A percentile compares a stretch with the other conserved stretches of the same genome.
phyloP scores from a whole-genome alignment of 2,888 invertebrate genomes.

The Lochmaea crataegi region DNA sequence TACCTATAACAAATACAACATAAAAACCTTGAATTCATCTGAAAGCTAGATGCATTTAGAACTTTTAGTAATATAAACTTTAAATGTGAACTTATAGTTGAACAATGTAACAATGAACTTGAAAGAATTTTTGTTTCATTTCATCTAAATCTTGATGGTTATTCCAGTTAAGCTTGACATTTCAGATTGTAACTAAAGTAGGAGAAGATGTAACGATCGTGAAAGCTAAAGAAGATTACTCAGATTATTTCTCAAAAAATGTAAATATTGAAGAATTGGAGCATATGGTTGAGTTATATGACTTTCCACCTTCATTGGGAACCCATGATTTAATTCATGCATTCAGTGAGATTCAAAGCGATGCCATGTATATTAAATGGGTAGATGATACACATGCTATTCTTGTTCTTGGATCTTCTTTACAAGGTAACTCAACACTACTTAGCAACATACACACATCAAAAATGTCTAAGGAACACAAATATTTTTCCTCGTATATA shows the following conservation, averaged over 20 bases:
- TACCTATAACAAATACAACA: too few relatives aligned
- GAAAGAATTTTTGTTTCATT: not conserved
- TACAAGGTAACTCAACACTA: constrained; percentile 57
- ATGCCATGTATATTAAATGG: constrained; percentile 64
- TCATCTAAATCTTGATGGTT: not conserved
- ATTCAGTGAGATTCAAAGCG: constrained; percentile 60
- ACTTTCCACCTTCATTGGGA: constrained; percentile 61
- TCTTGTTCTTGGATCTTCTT: constrained; percentile 60
- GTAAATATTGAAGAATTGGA: constrained; percentile 58
- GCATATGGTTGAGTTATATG: constrained; percentile 63
- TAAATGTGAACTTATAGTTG: not conserved
- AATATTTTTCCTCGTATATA: too few relatives aligned
- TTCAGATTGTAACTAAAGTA: constrained; percentile 59
- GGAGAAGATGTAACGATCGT: constrained; percentile 56
- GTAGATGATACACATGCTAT: constrained; percentile 64
- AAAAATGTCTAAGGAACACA: too few relatives aligned
- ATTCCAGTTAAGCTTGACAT: constrained; percentile 26
- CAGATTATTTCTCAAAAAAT: constrained; percentile 54
- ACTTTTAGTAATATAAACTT: not conserved
- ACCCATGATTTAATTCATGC: constrained; percentile 63
- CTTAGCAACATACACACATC: too few relatives aligned
- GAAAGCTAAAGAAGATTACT: constrained; percentile 58
- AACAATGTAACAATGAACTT: not conserved
- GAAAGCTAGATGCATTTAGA: too few relatives aligned
- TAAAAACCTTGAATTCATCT: too few relatives aligned